phyloP scores from a whole-genome alignment of 1,140 invertebrate genomes.

The Chironomus tepperi region DNA sequence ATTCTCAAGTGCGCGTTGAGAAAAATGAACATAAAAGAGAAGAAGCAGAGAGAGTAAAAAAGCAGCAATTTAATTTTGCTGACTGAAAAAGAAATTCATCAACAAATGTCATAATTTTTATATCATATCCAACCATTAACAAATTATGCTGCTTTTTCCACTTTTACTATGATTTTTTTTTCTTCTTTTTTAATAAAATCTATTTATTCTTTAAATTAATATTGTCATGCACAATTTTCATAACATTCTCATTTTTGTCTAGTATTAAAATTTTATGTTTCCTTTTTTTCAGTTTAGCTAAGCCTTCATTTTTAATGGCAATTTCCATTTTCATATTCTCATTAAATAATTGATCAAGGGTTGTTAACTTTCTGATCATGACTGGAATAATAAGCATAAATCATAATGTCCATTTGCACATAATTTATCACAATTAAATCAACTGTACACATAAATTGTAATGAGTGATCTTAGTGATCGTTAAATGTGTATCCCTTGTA shows the following conservation, averaged over 20 bases:
- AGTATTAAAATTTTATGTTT: background rate
- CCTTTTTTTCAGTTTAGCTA: background rate
- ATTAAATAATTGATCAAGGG: too few relatives aligned
- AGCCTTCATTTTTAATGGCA: background rate
- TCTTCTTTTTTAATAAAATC: background rate
- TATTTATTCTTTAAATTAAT: constrained; percentile 19
- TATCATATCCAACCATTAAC: background rate
- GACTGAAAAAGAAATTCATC: background rate
- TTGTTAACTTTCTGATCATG: too few relatives aligned
- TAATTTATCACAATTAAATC: too few relatives aligned
- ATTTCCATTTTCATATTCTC: background rate
- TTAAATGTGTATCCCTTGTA: too few relatives aligned
- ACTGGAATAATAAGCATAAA: too few relatives aligned
- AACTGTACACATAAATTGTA: too few relatives aligned
- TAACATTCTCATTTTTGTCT: constrained; percentile 2
- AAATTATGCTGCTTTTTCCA: background rate
- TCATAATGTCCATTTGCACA: too few relatives aligned
- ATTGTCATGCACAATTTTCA: constrained; percentile 23
- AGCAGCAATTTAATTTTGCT: background rate
- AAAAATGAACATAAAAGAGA: background rate
- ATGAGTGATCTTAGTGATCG: too few relatives aligned
- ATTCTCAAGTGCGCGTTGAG: background rate
- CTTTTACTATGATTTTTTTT: background rate
- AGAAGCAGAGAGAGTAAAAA: background rate
- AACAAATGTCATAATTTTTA: background rate